Evolutionary conservation across 1,140 invertebrate species (phyloP).

Genomic region (Hyposmocoma kahamanoa): DNA sequence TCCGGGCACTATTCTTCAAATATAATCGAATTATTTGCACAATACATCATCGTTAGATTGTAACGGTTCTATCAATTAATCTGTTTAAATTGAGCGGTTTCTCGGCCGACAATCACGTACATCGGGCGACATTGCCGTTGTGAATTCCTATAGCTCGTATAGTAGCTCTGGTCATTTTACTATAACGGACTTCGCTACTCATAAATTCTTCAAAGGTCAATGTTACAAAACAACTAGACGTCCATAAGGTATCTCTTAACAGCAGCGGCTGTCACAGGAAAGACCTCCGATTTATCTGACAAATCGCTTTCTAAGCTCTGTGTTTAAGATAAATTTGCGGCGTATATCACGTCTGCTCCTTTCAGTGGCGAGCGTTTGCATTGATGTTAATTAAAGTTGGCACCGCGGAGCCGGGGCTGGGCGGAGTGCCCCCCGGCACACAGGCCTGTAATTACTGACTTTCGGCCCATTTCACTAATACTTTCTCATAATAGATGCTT

Average conservation of each 20-base stretch:
- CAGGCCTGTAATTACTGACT: slow-evolving; percentile 12
- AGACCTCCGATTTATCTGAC: slow-evolving; percentile 33
- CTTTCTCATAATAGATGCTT: slow-evolving; percentile 8
- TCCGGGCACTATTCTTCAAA: slow-evolving; percentile 47
- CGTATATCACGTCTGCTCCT: slow-evolving; percentile 37
- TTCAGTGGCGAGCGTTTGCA: slow-evolving; percentile 32
- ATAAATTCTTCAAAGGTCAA: slow-evolving; percentile 1
- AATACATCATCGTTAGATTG: slow-evolving; percentile 63
- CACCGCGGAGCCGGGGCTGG: slow-evolving; percentile 9
- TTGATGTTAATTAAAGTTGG: slow-evolving; percentile 43
- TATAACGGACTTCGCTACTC: too few relatives aligned
- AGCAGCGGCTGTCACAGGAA: slow-evolving; percentile 15
- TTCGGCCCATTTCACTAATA: slow-evolving; percentile 14
- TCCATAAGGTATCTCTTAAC: background rate
- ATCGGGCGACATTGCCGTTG: slow-evolving; percentile 1
- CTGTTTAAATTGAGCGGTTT: slow-evolving; percentile 61
- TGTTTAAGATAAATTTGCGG: slow-evolving; percentile 38
- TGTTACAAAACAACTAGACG: background rate
- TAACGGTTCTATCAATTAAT: slow-evolving; percentile 70
- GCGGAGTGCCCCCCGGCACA: slow-evolving; percentile 4
- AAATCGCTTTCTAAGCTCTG: slow-evolving; percentile 26
- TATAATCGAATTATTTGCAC: slow-evolving; percentile 67
- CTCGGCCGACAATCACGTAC: slow-evolving; percentile 63
- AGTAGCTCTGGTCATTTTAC: too few relatives aligned
- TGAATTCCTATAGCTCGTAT: too few relatives aligned